A percentile compares a stretch with the other conserved stretches of the same genome.
Conservation (phyloP, 2,113 vertebrate genomes). For the Etheostoma spectabile region DNA sequence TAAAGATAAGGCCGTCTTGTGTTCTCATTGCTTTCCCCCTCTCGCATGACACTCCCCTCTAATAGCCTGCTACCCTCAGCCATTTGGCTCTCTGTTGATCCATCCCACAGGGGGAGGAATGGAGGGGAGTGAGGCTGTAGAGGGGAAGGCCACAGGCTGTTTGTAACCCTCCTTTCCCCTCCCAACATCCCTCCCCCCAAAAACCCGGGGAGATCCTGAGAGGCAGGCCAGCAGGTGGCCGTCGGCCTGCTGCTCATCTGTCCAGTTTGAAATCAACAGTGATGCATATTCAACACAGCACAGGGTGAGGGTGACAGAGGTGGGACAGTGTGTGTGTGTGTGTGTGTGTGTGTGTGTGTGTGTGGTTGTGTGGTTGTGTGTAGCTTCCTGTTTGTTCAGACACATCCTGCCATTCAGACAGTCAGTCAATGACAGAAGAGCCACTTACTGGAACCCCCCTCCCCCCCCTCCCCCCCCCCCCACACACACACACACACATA, state of each 20-base stretch:
- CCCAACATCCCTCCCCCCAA: conserved; percentile 1
- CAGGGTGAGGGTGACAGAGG: conserved; percentile 42
- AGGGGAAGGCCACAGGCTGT: conserved; percentile 60
- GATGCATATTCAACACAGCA: conserved; percentile 77
- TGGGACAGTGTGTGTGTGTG: conserved; percentile 26
- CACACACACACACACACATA: conserved; percentile 1
- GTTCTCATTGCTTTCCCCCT: conserved; percentile 43
- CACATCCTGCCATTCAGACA: conserved; percentile 45
- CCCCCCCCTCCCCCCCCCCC: neutral
- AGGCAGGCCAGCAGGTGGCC: conserved; percentile 81
- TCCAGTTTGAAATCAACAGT: conserved; percentile 61
- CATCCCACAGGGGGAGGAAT: conserved; percentile 55
- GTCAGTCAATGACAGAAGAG: conserved; percentile 54
- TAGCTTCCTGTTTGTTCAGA: too few species aligned
- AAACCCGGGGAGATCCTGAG: conserved; percentile 60
- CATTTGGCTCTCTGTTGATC: conserved; percentile 63
- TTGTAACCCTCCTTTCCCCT: conserved; percentile 11
- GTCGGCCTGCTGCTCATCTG: conserved; percentile 80
- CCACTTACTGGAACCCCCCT: conserved; percentile 54
- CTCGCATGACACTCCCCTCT: conserved; percentile 57
- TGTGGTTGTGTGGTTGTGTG: neutral
- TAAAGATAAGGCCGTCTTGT: conserved; percentile 37
- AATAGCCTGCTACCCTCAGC: conserved; percentile 71
- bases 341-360: conserved; percentile 29
- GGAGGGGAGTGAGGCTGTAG: conserved; percentile 25